Percentiles rank a stretch among this genome's conserved stretches.
Evolutionary conservation across 2,797 vertebrate genomes (phyloP).

Genomic region (Acipenser ruthenus): DNA sequence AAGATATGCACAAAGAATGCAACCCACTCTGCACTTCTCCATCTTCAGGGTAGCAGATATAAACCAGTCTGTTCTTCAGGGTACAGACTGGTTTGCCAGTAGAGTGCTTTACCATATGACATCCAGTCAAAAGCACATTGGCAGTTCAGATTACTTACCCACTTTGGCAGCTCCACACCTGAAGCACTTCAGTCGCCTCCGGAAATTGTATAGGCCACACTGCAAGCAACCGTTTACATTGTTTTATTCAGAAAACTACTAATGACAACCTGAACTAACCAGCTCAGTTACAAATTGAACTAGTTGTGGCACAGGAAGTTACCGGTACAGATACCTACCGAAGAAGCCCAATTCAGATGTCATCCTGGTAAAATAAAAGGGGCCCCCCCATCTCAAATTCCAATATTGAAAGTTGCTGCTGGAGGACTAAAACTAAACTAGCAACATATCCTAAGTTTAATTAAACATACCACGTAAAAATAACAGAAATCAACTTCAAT

Average conservation of each 20-base stretch:
- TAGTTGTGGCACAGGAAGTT: conserved; percentile 26
- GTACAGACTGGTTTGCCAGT: neutral
- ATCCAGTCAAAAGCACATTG: conserved; percentile 37
- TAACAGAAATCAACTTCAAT: no score
- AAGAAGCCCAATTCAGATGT: conserved; percentile 31
- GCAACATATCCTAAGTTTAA: no score
- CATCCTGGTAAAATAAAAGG: no score
- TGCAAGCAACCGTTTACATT: conserved; percentile 72
- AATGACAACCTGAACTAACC: conserved; percentile 39
- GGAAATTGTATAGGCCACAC: conserved; percentile 99
- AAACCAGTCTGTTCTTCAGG: neutral
- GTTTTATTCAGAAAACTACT: conserved; percentile 57
- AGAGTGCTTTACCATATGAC: conserved; percentile 16
- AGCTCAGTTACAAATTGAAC: conserved; percentile 44
- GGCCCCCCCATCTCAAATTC: no score
- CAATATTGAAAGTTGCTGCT: no score
- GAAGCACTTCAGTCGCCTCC: conserved; percentile 98
- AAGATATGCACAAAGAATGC: no score
- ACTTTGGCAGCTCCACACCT: conserved; percentile 95
- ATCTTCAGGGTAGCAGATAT: conserved; percentile 3
- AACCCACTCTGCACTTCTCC: neutral
- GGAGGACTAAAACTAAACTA: no score
- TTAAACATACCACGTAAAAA: no score
- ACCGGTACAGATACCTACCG: conserved; percentile 43
- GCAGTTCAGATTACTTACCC: conserved; percentile 69